Conservation (phyloP, 1,140 invertebrate species). For the Listronotus oregonensis region DNA sequence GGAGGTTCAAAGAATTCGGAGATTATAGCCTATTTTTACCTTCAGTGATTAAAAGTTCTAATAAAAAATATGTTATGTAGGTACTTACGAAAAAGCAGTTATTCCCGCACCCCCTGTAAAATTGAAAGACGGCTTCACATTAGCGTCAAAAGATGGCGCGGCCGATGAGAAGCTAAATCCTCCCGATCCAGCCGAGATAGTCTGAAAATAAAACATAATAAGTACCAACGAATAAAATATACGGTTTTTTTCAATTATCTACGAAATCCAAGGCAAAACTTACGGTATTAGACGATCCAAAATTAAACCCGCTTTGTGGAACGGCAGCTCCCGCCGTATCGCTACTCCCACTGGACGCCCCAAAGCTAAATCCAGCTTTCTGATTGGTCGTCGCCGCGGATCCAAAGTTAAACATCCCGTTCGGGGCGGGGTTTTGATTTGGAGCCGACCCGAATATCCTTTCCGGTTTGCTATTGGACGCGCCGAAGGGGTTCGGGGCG, state of each 20-base stretch:
- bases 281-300: conserved; percentile 40
- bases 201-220: not conserved
- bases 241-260: not conserved
- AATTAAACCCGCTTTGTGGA: conserved; percentile 37
- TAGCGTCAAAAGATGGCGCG: conserved; percentile 26
- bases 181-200: conserved; percentile 18
- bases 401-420: conserved; percentile 49
- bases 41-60: too few relatives aligned
- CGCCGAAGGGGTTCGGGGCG: conserved; percentile 2
- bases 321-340: conserved; percentile 4
- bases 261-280: conserved; percentile 12
- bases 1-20: too few relatives aligned
- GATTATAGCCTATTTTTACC: too few relatives aligned
- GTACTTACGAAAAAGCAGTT: conserved; percentile 12
- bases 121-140: conserved; percentile 41
- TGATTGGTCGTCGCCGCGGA: conserved; percentile 35
- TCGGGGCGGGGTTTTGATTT: conserved; percentile 16
- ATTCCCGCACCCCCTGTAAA: conserved; percentile 2
- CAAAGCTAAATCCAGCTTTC: conserved; percentile 48
- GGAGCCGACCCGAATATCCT: conserved; percentile 10
- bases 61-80: too few relatives aligned
- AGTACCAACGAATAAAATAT: not conserved
- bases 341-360: conserved; percentile 31
- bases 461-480: not conserved
- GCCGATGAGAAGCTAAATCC: conserved; percentile 40